Conservation (phyloP, 2,888 invertebrate genomes). For the Ophioninae sp. region DNA sequence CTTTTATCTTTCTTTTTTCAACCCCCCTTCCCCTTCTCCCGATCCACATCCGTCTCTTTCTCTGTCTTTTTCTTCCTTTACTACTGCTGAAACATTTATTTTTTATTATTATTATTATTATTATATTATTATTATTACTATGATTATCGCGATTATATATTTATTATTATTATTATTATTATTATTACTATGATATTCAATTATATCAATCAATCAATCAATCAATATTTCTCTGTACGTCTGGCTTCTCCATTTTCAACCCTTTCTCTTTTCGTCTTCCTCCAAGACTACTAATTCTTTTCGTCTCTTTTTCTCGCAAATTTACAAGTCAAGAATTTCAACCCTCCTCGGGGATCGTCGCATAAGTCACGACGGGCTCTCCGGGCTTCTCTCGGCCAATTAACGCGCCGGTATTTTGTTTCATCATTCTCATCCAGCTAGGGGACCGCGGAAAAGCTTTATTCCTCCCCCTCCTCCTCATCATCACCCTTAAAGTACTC, state of each 20-base stretch:
- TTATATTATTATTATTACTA: too few relatives aligned
- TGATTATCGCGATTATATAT: too few relatives aligned
- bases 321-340: slow-evolving; percentile 54
- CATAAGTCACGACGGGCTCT: slow-evolving; percentile 53
- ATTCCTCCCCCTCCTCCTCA: not conserved
- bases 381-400: slow-evolving; percentile 42
- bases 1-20: slow-evolving; percentile 14
- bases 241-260: not conserved
- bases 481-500: too few relatives aligned
- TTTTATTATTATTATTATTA: too few relatives aligned
- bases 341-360: slow-evolving; percentile 40
- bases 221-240: not conserved
- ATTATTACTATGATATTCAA: too few relatives aligned
- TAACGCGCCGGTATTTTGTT: slow-evolving; percentile 51
- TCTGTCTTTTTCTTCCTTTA: slow-evolving; percentile 7
- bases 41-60: not conserved
- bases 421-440: slow-evolving; percentile 1
- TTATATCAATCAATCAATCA: too few relatives aligned
- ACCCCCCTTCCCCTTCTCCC: slow-evolving; percentile 20
- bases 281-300: not conserved
- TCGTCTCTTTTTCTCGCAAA: slow-evolving; percentile 40
- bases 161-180: too few relatives aligned
- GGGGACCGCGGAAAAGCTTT: not conserved
- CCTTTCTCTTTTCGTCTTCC: slow-evolving; percentile 3
- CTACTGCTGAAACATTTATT: too few relatives aligned